These are phyloP conservation scores for Paramormyrops kingsleyae DNA, from an alignment of 2,113 vertebrate genomes.

Conservation along the genomic window DNA sequence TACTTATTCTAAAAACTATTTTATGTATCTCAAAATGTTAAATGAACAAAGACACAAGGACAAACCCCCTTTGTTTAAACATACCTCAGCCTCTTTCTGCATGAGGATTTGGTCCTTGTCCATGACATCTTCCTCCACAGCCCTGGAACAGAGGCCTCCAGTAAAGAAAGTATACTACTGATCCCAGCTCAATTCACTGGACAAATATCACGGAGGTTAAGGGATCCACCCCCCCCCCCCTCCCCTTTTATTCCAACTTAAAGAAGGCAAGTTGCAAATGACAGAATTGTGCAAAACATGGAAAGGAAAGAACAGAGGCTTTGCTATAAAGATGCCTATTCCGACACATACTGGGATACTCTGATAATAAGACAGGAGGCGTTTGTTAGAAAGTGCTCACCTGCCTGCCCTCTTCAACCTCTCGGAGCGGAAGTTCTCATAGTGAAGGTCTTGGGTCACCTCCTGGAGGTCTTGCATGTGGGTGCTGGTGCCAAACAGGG, in stretches of 20 bases:
- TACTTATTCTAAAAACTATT: background rate
- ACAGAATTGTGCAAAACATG: background rate
- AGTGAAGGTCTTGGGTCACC: constrained; percentile 81
- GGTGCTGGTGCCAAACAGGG: constrained; percentile 50
- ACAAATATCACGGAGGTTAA: background rate
- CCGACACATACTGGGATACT: background rate
- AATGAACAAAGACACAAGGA: background rate
- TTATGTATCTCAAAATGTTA: background rate
- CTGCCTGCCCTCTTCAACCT: constrained; percentile 76
- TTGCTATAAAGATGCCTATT: background rate
- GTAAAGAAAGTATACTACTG: background rate
- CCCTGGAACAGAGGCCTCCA: constrained; percentile 48
- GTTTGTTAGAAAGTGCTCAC: constrained; percentile 44
- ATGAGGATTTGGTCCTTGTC: constrained; percentile 89
- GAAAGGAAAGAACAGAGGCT: background rate
- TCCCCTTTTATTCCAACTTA: background rate
- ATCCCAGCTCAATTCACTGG: background rate
- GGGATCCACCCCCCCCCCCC: background rate
- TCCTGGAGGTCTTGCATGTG: constrained; percentile 88
- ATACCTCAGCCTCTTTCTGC: constrained; percentile 88
- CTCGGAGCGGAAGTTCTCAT: constrained; percentile 86
- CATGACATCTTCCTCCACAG: constrained; percentile 77
- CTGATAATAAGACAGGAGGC: background rate
- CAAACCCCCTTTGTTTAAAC: background rate
- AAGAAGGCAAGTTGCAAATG: background rate